Base-by-base conservation (phyloP, 1,140 invertebrate species). In the Triops longicaudatus region DNA sequence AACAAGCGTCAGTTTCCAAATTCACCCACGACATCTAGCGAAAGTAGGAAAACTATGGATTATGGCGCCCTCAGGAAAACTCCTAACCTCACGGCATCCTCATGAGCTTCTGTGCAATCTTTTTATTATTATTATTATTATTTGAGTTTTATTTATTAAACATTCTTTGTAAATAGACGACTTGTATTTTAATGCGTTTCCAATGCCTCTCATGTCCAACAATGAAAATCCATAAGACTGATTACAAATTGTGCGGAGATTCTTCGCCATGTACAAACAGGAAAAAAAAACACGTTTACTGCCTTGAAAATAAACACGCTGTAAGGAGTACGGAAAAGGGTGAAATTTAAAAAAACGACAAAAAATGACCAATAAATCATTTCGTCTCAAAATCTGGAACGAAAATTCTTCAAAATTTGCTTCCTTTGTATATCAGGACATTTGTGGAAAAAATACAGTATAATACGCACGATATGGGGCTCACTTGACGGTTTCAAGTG, bases 131-230 rank as follows among this genome's bases (percentile, higher is more conserved):
- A n/a, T n/a, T n/a, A n/a, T n/a, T n/a, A n/a, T n/a, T n/a, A n/a
- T n/a, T n/a, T n/a, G n/a, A n/a, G n/a, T n/a, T n/a, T n/a, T n/a
- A n/a, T n/a, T n/a, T n/a, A n/a, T n/a, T n/a, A 63, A 63, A 14
- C 14, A 1, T 63, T 22, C 50, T 22, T 63, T 63, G 17, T 63
- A 63, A 63, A 63, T 63, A 63, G 17, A 63, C 50, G 50, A 22
- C 50, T 63, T 63, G 50, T 63, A 63, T 63, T 63, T 22, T 63
- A 63, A 63, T 63, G 50, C 50, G 50, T 63, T 63, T 63, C 50
- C 50, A 9, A 63, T 63, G 50, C 50, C 50, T 22, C 17, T 37
- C 31, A 37, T 37, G 9, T 17, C 22, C n/a, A 63, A 63, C 50
- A 63, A 17, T 63, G 50, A 63, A 4, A 63, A 63, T 63, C 50